Evolutionary conservation across 2,888 invertebrate species (phyloP), one percentile per base, ranked within the genome.

Genomic region (Philonicus albiceps): DNA sequence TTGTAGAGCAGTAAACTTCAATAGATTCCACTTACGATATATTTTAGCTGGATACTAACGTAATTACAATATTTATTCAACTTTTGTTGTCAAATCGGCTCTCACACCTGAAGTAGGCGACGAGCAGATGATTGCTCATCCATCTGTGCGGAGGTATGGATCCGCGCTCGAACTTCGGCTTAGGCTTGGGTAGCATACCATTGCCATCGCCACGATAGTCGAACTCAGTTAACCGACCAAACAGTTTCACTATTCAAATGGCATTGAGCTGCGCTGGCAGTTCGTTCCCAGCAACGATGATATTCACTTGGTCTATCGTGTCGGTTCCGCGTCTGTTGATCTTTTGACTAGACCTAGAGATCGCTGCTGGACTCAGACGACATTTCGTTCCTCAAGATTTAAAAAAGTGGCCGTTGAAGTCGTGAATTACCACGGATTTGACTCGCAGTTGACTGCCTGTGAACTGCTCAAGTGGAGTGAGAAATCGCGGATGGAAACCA

Each of bases 161-260:
- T 81, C 30, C 81, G 53, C 13, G 34, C 37, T 81, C 30, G 30
- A 64, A 34, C 34, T 81, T 30, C 13, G 30, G 53, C 34, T 76
- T 37, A 11, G 22, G 76, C 40, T 19, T 64, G 37, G 13, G 55
- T 22, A 80, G 31, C 16, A 81, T 13, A 55, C 81, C 37, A 81
- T 81, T 16, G 78, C 64, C 64, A 81, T 81, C n/a, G 53, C 49
- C 8, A 27, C 49, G 30, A 27, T 78, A 49, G 78, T 78, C 55
- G 64, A 64, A 81, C 53, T 30, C 81, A 81, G 55, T 81, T 64
- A 55, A 55, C 49, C 81, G 55, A 8, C 78, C 81, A 64, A 37
- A 30, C 81, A 81, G 81, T 81, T 81, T 81, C 81, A 81, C 81
- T 81, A 81, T 64, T 81, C 81, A 81, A 81, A 81, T 81, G 64